A percentile compares a stretch with the other conserved stretches of the same genome.
Conservation (phyloP, 2,888 invertebrate species). For the Pterostichus madidus region DNA sequence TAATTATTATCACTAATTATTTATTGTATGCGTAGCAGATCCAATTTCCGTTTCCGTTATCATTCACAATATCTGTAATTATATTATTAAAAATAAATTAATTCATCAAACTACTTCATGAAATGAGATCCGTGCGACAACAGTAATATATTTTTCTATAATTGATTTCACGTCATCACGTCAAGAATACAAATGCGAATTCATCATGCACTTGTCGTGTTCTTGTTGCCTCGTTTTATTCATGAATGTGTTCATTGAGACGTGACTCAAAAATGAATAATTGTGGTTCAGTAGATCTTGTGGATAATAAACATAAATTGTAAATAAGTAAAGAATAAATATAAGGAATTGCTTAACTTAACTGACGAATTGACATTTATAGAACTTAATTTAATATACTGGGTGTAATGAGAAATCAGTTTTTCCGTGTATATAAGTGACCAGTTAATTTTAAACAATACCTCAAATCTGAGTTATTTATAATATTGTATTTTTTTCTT, state of each 20-base stretch:
- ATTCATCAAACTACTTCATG: slow-evolving; percentile 4
- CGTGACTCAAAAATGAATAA: not conserved
- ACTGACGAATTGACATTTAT: not conserved
- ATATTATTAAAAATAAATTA: slow-evolving; percentile 22
- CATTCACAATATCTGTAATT: slow-evolving; percentile 23
- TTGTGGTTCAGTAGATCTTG: too few species aligned
- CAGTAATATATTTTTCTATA: slow-evolving; percentile 18
- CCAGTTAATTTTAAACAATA: too few species aligned
- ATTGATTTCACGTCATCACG: not conserved
- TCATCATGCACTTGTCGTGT: not conserved
- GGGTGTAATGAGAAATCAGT: too few species aligned
- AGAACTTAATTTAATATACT: not conserved
- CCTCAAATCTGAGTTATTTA: too few species aligned
- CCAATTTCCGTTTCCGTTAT: slow-evolving; percentile 42
- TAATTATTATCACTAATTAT: slow-evolving; percentile 10
- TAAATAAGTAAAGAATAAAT: too few species aligned
- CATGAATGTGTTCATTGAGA: slow-evolving; percentile 11
- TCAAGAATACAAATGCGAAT: not conserved
- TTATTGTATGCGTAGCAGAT: not conserved
- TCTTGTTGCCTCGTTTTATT: not conserved
- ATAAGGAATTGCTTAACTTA: too few species aligned
- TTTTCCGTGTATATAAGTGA: too few species aligned
- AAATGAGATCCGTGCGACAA: slow-evolving; percentile 18
- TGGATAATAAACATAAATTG: not conserved
- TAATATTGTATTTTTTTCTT: too few species aligned